Evolutionary conservation across 2,797 vertebrate genomes (phyloP).

Genomic region (Sternotherus odoratus): DNA sequence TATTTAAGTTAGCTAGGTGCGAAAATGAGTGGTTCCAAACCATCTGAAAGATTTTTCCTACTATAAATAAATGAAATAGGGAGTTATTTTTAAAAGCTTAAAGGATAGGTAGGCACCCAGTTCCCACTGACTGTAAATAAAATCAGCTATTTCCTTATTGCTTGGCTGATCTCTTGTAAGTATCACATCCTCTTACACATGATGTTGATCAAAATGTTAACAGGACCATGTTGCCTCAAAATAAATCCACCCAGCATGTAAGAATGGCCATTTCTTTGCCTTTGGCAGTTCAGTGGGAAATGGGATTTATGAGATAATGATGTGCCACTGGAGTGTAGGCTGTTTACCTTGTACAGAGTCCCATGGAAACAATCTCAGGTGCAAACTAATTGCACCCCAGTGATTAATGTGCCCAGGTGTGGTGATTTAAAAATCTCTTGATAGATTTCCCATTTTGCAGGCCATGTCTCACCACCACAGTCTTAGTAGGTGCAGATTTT

Average conservation of each 20-base stretch:
- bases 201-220: background rate
- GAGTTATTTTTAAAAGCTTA: background rate
- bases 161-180: background rate
- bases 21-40: background rate
- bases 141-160: background rate
- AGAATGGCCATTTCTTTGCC: background rate
- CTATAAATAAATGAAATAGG: background rate
- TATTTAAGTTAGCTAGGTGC: background rate
- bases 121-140: background rate
- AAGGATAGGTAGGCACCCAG: background rate
- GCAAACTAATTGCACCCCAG: background rate
- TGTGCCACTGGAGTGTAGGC: background rate
- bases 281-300: background rate
- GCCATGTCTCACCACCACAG: background rate
- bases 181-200: background rate
- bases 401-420: background rate
- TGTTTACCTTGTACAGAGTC: background rate
- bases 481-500: background rate
- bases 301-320: background rate
- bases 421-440: background rate
- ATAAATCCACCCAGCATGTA: background rate
- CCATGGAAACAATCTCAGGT: background rate
- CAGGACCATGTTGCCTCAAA: background rate
- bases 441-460: background rate
- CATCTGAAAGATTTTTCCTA: background rate